Evolutionary conservation across 1,140 invertebrate species (phyloP).

Genomic region (Drosophila ambigua): DNA sequence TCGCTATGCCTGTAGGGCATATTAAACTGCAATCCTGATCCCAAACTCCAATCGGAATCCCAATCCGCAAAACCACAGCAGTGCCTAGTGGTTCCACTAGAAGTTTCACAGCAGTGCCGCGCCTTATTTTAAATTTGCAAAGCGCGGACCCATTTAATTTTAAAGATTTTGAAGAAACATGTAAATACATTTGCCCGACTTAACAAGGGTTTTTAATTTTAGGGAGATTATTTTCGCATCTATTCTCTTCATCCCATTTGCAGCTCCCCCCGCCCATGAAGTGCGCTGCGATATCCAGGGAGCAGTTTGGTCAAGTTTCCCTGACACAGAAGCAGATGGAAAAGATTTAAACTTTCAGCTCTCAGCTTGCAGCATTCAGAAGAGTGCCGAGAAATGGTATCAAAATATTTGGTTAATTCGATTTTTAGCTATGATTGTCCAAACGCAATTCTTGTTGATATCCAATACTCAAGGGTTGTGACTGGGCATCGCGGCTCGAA

Average conservation of each 20-base stretch:
- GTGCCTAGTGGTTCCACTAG: too few relatives aligned
- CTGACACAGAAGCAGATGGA: conserved; percentile 8
- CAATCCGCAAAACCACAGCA: too few relatives aligned
- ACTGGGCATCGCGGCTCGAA: conserved; percentile 84
- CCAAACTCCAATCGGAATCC: too few relatives aligned
- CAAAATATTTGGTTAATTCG: conserved; percentile 77
- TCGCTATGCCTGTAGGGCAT: too few relatives aligned
- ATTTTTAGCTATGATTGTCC: conserved; percentile 84
- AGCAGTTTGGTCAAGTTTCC: conserved; percentile 42
- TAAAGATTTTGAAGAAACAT: too few relatives aligned
- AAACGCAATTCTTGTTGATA: conserved; percentile 84
- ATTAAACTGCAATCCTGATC: too few relatives aligned
- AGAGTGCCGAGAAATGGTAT: conserved; percentile 10
- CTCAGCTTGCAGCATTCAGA: not conserved
- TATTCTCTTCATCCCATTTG: not conserved
- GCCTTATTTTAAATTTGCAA: too few relatives aligned
- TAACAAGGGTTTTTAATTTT: too few relatives aligned
- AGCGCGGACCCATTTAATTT: too few relatives aligned
- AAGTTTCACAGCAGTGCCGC: too few relatives aligned
- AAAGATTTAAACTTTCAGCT: conserved; percentile 31
- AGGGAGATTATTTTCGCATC: too few relatives aligned
- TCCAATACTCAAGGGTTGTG: conserved; percentile 83
- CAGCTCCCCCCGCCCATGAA: conserved; percentile 2
- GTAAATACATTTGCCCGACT: too few relatives aligned
- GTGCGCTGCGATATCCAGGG: conserved; percentile 38